These are phyloP conservation scores for Gandaritis pyraliata DNA, from an alignment of 2,888 invertebrate species.

Conservation along the genomic window DNA sequence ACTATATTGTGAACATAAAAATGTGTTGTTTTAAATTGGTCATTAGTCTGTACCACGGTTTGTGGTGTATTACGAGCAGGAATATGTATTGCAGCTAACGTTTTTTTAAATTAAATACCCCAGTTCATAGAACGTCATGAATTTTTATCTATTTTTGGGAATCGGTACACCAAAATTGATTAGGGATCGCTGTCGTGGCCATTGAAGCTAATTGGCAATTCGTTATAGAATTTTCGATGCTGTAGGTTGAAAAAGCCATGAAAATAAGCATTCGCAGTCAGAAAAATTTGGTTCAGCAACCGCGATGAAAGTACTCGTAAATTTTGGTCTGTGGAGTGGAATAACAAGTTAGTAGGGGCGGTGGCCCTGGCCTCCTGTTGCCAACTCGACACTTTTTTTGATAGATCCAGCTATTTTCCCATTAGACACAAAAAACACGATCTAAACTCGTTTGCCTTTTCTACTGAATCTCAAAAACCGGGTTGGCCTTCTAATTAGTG, in stretches of 20 bases:
- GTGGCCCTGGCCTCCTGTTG: constrained; percentile 14
- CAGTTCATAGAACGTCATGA: constrained; percentile 2
- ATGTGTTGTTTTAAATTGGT: too few species aligned
- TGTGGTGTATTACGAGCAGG: too few species aligned
- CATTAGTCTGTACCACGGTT: too few species aligned
- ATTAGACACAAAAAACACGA: neutral
- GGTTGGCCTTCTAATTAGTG: too few species aligned
- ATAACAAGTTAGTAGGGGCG: constrained; percentile 5
- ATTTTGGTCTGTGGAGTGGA: constrained; percentile 7
- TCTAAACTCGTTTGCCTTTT: too few species aligned
- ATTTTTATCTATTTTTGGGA: constrained; percentile 11
- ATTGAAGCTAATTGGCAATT: constrained; percentile 77
- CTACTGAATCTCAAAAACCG: too few species aligned
- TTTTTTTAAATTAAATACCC: constrained; percentile 1
- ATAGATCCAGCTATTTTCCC: neutral
- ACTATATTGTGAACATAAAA: too few species aligned
- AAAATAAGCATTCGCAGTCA: constrained; percentile 30
- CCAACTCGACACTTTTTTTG: constrained; percentile 13
- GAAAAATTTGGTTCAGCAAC: constrained; percentile 9
- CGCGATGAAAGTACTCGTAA: constrained; percentile 6
- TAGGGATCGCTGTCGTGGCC: constrained; percentile 69
- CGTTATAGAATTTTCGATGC: constrained; percentile 59
- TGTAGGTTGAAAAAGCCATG: constrained; percentile 50
- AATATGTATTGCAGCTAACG: neutral
- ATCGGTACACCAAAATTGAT: constrained; percentile 53